Percentiles rank a stretch among this genome's conserved stretches.
Evolutionary conservation across 2,113 vertebrate genomes (phyloP).

Genomic region (Miniopterus natalensis): DNA sequence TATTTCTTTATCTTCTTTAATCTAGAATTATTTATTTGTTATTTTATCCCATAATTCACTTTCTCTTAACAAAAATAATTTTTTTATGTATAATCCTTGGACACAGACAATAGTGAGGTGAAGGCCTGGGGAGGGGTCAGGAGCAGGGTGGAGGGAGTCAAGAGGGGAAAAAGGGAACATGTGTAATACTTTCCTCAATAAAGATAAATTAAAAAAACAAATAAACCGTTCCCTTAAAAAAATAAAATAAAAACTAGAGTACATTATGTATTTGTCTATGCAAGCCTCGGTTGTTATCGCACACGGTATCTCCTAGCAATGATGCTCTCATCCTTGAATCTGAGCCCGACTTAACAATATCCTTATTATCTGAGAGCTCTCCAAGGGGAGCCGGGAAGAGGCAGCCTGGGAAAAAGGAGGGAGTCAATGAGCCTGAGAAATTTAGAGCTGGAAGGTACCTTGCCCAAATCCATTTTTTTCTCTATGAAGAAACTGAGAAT

Average conservation of each 20-base stretch:
- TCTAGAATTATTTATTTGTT: neutral
- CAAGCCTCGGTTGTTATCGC: neutral
- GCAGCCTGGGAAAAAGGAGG: neutral
- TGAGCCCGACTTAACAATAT: neutral
- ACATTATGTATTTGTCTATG: neutral
- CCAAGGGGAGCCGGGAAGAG: neutral
- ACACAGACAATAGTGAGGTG: too few species aligned
- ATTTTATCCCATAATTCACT: neutral
- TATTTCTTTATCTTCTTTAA: neutral
- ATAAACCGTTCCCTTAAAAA: too few species aligned
- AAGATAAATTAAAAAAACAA: too few species aligned
- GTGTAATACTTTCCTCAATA: too few species aligned
- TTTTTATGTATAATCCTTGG: neutral
- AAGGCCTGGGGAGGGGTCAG: too few species aligned
- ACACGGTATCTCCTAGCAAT: neutral
- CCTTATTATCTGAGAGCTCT: neutral
- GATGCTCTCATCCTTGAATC: neutral
- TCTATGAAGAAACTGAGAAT: neutral
- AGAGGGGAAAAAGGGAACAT: too few species aligned
- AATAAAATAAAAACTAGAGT: neutral
- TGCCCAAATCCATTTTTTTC: neutral
- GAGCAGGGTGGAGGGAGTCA: too few species aligned
- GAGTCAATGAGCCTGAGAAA: neutral
- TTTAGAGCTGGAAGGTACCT: neutral
- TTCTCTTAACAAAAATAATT: slow-evolving; percentile 13